Conservation (phyloP, 2,888 invertebrate species). For the Eudasyphora cyanicolor region DNA sequence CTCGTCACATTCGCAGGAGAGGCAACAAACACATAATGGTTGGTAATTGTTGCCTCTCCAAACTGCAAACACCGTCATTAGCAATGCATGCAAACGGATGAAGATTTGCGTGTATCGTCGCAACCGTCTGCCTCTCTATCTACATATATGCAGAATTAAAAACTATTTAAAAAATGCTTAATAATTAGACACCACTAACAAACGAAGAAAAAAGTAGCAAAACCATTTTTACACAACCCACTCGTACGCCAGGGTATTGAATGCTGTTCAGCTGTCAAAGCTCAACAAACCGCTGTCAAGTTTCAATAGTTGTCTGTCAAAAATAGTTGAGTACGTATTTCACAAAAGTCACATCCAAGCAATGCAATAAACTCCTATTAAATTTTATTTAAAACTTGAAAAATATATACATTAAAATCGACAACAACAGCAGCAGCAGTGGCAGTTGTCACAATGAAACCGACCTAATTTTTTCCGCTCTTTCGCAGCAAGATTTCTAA, state of each 20-base stretch:
- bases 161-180: not conserved
- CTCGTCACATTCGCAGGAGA: not conserved
- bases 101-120: not conserved
- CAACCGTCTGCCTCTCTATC: too few species aligned
- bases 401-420: not conserved
- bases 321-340: conserved; percentile 9
- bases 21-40: conserved; percentile 10
- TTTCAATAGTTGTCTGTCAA: conserved; percentile 8
- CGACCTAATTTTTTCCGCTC: conserved; percentile 48
- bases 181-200: not conserved
- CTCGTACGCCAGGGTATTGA: not conserved
- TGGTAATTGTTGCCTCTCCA: not conserved
- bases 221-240: conserved; percentile 16
- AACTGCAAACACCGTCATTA: not conserved
- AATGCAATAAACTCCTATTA: conserved; percentile 5
- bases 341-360: not conserved
- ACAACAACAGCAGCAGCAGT: not conserved
- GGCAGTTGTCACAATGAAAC: too few species aligned
- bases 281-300: not conserved
- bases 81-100: conserved; percentile 6
- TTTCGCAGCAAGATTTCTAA: not conserved
- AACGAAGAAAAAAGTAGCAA: too few species aligned
- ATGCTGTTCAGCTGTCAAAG: too few species aligned
- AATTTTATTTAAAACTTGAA: not conserved
- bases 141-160: not conserved